Conservation (phyloP, 2,113 vertebrate species). For the Cottus gobio region DNA sequence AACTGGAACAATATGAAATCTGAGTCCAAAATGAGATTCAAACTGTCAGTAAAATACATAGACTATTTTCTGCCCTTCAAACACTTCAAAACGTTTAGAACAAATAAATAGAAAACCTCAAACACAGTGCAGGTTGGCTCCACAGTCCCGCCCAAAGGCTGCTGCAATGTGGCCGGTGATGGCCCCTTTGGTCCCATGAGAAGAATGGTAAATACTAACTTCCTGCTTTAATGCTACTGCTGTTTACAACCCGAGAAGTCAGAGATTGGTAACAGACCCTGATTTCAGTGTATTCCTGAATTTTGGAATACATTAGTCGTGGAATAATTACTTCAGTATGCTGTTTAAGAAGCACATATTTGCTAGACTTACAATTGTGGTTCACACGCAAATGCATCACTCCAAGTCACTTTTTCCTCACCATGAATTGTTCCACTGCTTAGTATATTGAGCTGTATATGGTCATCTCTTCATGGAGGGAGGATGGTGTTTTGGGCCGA, state of each 20-base stretch:
- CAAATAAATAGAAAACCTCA: background rate
- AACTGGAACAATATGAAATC: background rate
- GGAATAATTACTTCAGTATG: background rate
- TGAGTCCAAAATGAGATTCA: background rate
- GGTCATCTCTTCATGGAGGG: background rate
- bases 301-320: too few relatives aligned
- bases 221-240: background rate
- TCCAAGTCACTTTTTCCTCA: background rate
- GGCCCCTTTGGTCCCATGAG: background rate
- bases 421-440: background rate
- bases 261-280: background rate
- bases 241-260: conserved; percentile 22
- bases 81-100: background rate
- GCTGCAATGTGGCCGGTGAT: background rate
- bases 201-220: background rate
- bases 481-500: background rate
- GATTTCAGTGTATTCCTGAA: background rate
- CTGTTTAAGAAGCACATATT: background rate
- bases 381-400: background rate
- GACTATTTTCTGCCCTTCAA: background rate
- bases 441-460: background rate
- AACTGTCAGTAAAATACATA: background rate
- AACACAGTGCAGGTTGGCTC: conserved; percentile 4
- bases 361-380: background rate
- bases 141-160: too few relatives aligned